Evolutionary conservation across 2,113 vertebrate genomes (phyloP), one percentile per base, ranked within the genome.

Genomic region (Eptesicus fuscus): DNA sequence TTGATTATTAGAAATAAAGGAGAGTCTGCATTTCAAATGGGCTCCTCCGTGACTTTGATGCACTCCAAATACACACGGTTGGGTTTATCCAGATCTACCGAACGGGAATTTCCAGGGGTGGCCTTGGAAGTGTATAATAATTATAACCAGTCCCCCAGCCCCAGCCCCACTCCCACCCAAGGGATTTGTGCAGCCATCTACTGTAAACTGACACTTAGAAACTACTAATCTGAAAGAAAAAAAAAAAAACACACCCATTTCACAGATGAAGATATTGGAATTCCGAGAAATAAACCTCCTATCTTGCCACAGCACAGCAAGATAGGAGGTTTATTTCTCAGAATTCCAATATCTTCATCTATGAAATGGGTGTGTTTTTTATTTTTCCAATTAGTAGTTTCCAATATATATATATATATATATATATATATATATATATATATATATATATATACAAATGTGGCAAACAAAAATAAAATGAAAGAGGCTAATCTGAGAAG

Each of bases 1-100:
- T 7, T 49, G 73, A n/a, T 91, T 69, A 67, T 90, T 82, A 87
- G 88, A 91, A 90, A 69, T 49, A 83, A 93, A 70, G 14, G 51
- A 42, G 35, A 49, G 47, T n/a, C 53, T 71, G 37, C 49, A 56
- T 69, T 80, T 56, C 49, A 53, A 88, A 70, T 42, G 35, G 16
- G 32, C 11, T 91, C 35, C 56, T 82, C 40, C 14, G 8, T 32
- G n/a, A 88, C n/a, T 88, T 70, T 69, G 44, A 37, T 1, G 8
- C 25, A 49, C 44, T 79, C 30, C 22, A 69, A 88, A 92, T 37
- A 78, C 4, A 47, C 32, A 71, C 17, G 30, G 17, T 71, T 80
- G 44, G 13, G 42, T 84, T 73, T 51, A 77, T 32, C 32, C 14
- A 22, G 18, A 22, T 63, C 25, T 51, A 63, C 51, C 61, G 83